Evolutionary conservation across 1,140 invertebrate genomes (phyloP).

Genomic region (Fopius arisanus): DNA sequence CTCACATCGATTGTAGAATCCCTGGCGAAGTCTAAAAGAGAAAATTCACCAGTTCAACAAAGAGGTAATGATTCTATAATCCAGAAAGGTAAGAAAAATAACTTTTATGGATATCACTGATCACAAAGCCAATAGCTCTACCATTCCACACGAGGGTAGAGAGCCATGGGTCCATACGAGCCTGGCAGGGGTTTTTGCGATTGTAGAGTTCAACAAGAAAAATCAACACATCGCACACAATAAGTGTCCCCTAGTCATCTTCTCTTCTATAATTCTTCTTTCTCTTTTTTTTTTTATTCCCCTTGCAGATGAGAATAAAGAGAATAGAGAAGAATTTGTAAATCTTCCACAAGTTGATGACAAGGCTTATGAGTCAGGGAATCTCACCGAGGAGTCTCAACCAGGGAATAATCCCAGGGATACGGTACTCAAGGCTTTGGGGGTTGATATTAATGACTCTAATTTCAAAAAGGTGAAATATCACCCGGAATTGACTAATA

Average conservation of each 20-base stretch:
- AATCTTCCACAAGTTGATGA: no score
- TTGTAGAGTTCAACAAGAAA: conserved; percentile 17
- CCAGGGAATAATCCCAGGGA: background rate
- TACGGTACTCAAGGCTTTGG: background rate
- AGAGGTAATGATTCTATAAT: background rate
- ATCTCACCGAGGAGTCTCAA: background rate
- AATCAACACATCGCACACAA: conserved; percentile 12
- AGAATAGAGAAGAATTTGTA: no score
- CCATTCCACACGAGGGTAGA: conserved; percentile 12
- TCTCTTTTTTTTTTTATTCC: no score
- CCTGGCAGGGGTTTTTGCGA: conserved; percentile 1
- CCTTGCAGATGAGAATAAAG: no score
- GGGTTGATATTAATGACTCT: background rate
- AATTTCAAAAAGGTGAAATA: background rate
- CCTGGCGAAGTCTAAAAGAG: conserved; percentile 4
- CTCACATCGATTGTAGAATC: conserved; percentile 5
- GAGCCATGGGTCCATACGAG: conserved; percentile 18
- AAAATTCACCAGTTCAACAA: background rate
- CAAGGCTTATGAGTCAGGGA: background rate
- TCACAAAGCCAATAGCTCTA: background rate
- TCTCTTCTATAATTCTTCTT: background rate
- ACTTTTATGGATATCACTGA: no score
- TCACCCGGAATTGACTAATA: background rate
- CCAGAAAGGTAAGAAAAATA: no score
- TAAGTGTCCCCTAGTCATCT: conserved; percentile 1